Conservation (phyloP, 2,888 invertebrate genomes). For the Oeneis ivallda region DNA sequence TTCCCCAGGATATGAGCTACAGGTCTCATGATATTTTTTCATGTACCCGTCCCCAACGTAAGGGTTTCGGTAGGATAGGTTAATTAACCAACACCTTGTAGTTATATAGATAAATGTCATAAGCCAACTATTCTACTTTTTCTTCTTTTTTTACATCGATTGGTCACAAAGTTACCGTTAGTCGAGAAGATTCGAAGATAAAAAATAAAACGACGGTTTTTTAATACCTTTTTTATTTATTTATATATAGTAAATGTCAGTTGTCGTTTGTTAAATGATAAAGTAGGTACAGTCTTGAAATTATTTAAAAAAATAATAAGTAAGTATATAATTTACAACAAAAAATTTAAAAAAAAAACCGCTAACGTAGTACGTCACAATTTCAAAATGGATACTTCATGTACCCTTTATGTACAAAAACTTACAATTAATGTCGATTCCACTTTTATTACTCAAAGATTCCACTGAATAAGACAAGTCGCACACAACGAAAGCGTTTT, state of each 20-base stretch:
- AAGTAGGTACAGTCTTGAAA: constrained; percentile 77
- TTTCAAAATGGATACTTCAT: constrained; percentile 43
- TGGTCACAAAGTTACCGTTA: too few relatives aligned
- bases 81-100: too few relatives aligned
- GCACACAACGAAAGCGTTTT: neutral
- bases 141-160: neutral
- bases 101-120: too few relatives aligned
- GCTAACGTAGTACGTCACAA: constrained; percentile 40
- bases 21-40: too few relatives aligned
- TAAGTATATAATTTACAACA: constrained; percentile 73
- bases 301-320: constrained; percentile 70
- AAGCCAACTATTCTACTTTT: neutral
- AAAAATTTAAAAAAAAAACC: constrained; percentile 45
- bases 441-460: too few relatives aligned
- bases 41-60: too few relatives aligned
- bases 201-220: constrained; percentile 59
- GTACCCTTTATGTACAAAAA: constrained; percentile 47
- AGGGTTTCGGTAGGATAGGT: too few relatives aligned
- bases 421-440: constrained; percentile 42
- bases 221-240: constrained; percentile 75
- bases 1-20: too few relatives aligned
- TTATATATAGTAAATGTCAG: constrained; percentile 78
- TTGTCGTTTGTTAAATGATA: constrained; percentile 71
- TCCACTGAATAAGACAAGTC: neutral
- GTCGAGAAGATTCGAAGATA: neutral